Evolutionary conservation across 1,140 invertebrate species (phyloP).

Genomic region (Macrocentrus cingulum): DNA sequence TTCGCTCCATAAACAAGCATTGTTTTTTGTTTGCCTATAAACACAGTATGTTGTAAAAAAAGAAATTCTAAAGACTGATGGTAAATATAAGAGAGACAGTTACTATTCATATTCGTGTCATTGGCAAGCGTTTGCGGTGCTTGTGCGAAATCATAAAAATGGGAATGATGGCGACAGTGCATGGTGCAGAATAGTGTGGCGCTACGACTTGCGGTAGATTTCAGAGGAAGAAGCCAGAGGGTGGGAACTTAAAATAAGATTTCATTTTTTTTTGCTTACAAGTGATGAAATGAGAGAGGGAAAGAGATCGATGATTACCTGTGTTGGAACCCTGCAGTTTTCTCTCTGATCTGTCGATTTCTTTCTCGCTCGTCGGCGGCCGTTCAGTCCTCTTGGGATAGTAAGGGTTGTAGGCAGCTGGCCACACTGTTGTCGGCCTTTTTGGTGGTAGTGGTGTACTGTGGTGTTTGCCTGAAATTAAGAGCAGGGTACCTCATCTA

Average conservation of each 20-base stretch:
- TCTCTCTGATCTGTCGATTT: conserved; percentile 46
- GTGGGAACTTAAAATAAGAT: too few species aligned
- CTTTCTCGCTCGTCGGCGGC: conserved; percentile 44
- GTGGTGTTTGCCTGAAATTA: conserved; percentile 50
- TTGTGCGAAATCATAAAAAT: too few species aligned
- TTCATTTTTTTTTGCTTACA: not conserved
- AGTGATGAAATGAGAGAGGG: conserved; percentile 29
- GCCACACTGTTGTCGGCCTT: conserved; percentile 50
- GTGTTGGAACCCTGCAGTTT: conserved; percentile 45
- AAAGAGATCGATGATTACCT: conserved; percentile 35
- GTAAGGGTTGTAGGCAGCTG: conserved; percentile 47
- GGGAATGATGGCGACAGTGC: conserved; percentile 33
- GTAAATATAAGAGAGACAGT: too few species aligned
- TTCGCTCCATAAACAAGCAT: too few species aligned
- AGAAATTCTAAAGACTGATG: too few species aligned
- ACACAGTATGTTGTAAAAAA: too few species aligned
- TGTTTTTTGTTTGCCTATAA: too few species aligned
- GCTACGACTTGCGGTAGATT: conserved; percentile 14
- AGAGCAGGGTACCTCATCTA: conserved; percentile 52
- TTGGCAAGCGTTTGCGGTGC: too few species aligned
- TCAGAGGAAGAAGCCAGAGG: conserved; percentile 13
- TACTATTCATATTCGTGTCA: too few species aligned
- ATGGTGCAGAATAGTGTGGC: conserved; percentile 49
- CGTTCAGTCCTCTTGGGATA: conserved; percentile 51
- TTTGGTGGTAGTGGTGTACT: conserved; percentile 44